Base-by-base conservation (phyloP, 2,113 vertebrate genomes). In the Montifringilla adamsi region DNA sequence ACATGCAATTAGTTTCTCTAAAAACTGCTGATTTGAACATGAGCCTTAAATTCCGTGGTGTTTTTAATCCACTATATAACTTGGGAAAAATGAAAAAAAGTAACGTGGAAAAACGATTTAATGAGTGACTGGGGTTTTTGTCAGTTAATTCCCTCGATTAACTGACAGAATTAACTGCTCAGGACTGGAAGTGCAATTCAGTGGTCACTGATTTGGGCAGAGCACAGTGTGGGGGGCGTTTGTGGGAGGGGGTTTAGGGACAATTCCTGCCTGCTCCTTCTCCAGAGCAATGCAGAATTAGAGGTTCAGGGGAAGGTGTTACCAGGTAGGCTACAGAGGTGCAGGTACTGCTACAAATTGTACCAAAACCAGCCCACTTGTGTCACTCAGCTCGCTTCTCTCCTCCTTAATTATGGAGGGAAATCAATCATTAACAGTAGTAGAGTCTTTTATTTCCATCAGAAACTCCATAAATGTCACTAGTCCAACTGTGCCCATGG, bases 261-360 rank as follows among this genome's bases (percentile, higher is more conserved):
- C 31, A 3, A 0, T 52, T 78, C 20, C 28, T n/a, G 4, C 13
- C 10, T 5, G 6, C 8, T 78, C 55, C 63, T 78, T 43, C 9
- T 52, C 59, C 35, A 68, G 6, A 68, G 39, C 22, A 33, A 0
- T 37, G 39, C 6, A 30, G 31, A n/a, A 74, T 35, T 1, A 14
- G 26, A 82, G 16, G 15, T 50, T 84, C 6, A 66, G 26, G 28
- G 53, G 15, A 17, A 44, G 50, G 6, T 39, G 6, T 10, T 49
- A 1, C 1, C 1, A 31, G 62, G 7, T 6, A 9, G 24, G 9
- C 1, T 31, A 3, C 37, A 28, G 15, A 41, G 33, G 35, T 52
- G 8, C 41, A 60, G 35, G 35, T 24, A 0, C 30, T 68, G 13
- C 44, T 33, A 0, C 11, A 28, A 64, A 20, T 9, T 9, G 3